Evolutionary conservation across 2,113 vertebrate species (phyloP), one percentile per base, ranked within the genome.

Genomic region (Semnopithecus entellus): DNA sequence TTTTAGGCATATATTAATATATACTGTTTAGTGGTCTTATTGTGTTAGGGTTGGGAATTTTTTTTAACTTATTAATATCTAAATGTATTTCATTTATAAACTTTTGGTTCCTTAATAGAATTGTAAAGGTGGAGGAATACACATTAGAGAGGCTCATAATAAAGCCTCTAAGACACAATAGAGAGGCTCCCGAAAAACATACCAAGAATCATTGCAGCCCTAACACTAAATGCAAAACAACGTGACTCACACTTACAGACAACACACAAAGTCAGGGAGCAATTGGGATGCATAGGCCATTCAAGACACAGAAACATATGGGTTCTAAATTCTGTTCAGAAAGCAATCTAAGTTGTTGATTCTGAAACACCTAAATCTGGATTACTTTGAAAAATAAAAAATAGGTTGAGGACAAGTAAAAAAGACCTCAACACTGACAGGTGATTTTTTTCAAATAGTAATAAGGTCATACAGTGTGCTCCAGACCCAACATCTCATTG

Each of bases 371-470:
- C 32, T 73, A 84, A 5, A 82, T 75, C n/a, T 82, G 48, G 20
- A 55, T 78, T 96, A 91, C 43, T 97, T 91, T 38, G 48, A 96
- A 88, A 87, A 52, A 8, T 86, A 61, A 91, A 82, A 96, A 91
- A 48, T 91, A 87, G 70, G 5, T 59, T 93, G 30, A 87, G 14
- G 40, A 61, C 18, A 87, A 91, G 38, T 82, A 12, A 43, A 68
- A 92, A 94, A 84, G 23, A 3, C 30, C 9, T 94, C 32, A 52
- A 25, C 22, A 59, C 32, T 79, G 18, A 66, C 13, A 79, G 17
- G 2, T 79, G n/a, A 78, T 79, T 16, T 48, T 64, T 90, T 96
- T 83, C 59, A 84, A 89, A 86, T 73, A 50, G 8, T 68, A 66
- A 78, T 84, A 83, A 84, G 18, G 61, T 90, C 25, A 66, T 40